A percentile compares a stretch with the other conserved stretches of the same genome.
Evolutionary conservation across 2,888 invertebrate species (phyloP).

Genomic region (Bimastos eiseni): DNA sequence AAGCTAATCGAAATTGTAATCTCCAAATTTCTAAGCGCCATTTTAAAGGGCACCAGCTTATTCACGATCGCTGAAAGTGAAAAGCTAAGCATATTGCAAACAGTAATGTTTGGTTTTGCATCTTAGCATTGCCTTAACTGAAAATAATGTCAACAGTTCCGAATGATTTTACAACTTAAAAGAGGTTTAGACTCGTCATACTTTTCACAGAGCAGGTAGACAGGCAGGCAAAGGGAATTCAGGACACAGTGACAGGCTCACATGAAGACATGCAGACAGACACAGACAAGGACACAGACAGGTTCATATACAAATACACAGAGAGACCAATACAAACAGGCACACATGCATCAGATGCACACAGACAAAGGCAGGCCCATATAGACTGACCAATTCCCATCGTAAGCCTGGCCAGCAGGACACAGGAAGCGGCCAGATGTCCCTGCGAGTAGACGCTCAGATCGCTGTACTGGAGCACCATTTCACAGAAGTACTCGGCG

Average conservation of each 20-base stretch:
- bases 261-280: not conserved
- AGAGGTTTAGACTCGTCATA: not conserved
- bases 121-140: not conserved
- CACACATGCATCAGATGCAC: too few relatives aligned
- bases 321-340: not conserved
- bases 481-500: constrained; percentile 57
- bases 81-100: not conserved
- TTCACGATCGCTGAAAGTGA: too few relatives aligned
- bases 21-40: too few relatives aligned
- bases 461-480: constrained; percentile 57
- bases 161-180: not conserved
- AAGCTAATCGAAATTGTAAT: too few relatives aligned
- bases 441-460: constrained; percentile 56
- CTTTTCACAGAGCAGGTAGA: not conserved
- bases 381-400: constrained; percentile 48
- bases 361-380: not conserved
- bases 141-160: not conserved
- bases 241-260: not conserved
- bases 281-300: not conserved
- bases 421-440: constrained; percentile 55
- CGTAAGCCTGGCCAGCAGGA: constrained; percentile 53
- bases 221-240: not conserved
- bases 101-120: not conserved
- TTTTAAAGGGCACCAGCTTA: too few relatives aligned
- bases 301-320: not conserved